Conservation (phyloP, 2,888 invertebrate species). For the Ectobius pallidus region DNA sequence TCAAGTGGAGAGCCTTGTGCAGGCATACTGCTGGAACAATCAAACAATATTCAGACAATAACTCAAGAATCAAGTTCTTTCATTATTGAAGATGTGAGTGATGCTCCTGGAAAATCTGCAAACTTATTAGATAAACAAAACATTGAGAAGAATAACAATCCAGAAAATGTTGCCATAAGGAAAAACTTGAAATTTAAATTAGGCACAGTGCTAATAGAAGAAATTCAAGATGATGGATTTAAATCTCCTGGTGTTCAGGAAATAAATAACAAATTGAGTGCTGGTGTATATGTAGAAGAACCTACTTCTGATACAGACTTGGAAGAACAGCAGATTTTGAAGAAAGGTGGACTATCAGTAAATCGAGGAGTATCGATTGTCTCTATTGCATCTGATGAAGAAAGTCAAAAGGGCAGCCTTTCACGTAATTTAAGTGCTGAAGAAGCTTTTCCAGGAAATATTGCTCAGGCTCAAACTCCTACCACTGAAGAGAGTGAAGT, state of each 20-base stretch:
- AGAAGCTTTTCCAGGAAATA: conserved; percentile 23
- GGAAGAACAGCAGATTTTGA: conserved; percentile 28
- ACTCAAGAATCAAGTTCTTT: not conserved
- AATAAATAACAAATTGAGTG: not conserved
- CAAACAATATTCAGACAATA: not conserved
- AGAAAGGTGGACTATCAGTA: conserved; percentile 46
- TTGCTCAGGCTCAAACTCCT: not conserved
- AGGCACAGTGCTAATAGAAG: conserved; percentile 35
- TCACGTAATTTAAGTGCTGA: conserved; percentile 33
- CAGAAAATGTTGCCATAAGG: not conserved
- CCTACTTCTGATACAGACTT: conserved; percentile 56
- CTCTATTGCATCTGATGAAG: conserved; percentile 67
- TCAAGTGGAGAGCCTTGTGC: not conserved
- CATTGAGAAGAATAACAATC: not conserved
- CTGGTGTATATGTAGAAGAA: conserved; percentile 59
- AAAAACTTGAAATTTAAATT: not conserved
- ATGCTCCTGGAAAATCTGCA: not conserved
- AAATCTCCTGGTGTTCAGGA: conserved; percentile 23
- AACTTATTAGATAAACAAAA: conserved; percentile 18
- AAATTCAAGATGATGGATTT: conserved; percentile 22
- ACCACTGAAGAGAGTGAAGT: not conserved
- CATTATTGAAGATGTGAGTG: conserved; percentile 17
- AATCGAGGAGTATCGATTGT: conserved; percentile 69
- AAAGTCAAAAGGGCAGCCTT: conserved; percentile 47
- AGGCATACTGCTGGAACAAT: conserved; percentile 5